A percentile compares a stretch with the other conserved stretches of the same genome.
Conservation (phyloP, 92 coral and sea anemone genomes). For the Paragorgia papillata region DNA sequence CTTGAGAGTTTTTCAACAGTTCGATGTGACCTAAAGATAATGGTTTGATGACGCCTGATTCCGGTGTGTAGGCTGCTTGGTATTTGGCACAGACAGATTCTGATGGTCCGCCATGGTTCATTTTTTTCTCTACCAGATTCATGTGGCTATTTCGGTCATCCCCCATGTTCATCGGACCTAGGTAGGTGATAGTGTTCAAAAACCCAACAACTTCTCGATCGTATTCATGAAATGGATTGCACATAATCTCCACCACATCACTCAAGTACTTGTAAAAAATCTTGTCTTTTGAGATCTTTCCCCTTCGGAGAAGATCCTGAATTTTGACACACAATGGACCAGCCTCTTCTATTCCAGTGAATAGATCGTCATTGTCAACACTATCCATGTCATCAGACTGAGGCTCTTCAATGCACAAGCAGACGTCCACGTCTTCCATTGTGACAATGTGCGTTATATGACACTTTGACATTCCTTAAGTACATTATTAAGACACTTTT, state of each 20-base stretch:
- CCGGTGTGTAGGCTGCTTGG: constrained; percentile 63
- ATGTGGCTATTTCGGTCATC: constrained; percentile 58
- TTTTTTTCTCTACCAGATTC: constrained; percentile 16
- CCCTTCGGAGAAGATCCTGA: constrained; percentile 52
- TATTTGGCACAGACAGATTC: constrained; percentile 51
- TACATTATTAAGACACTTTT: too few relatives aligned
- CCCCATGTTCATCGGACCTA: constrained; percentile 67
- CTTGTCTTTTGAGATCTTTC: constrained; percentile 61
- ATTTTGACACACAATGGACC: constrained; percentile 56
- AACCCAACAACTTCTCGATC: constrained; percentile 57
- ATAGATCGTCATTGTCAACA: constrained; percentile 55
- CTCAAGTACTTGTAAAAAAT: constrained; percentile 54
- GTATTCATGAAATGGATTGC: constrained; percentile 63
- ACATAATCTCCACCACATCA: constrained; percentile 66
- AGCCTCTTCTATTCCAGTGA: constrained; percentile 56
- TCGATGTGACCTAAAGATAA: constrained; percentile 48
- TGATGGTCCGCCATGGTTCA: constrained; percentile 63
- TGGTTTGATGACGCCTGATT: constrained; percentile 61
- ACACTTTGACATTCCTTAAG: too few relatives aligned
- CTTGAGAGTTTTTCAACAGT: constrained; percentile 46
- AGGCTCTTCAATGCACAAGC: constrained; percentile 8
- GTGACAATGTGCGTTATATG: too few relatives aligned
- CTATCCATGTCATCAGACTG: constrained; percentile 30
- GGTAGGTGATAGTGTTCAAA: constrained; percentile 62
- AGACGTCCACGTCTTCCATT: constrained; percentile 2